Conservation (phyloP, 1,140 invertebrate species). For the Drosophila carrolli region DNA sequence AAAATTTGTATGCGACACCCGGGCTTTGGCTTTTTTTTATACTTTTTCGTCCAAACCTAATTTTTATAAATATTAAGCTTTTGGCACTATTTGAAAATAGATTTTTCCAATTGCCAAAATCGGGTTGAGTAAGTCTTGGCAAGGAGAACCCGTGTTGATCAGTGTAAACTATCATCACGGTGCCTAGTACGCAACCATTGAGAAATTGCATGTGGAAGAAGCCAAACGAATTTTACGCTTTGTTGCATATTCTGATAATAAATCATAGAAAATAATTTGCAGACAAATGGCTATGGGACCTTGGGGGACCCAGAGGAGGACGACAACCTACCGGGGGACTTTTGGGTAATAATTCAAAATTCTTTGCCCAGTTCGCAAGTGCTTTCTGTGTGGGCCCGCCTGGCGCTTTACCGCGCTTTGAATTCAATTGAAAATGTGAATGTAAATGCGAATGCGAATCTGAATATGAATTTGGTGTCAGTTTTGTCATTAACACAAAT, state of each 20-base stretch:
- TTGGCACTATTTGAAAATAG: no score
- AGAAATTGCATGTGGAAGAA: conserved; percentile 42
- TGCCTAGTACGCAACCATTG: conserved; percentile 28
- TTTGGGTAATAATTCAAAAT: conserved; percentile 70
- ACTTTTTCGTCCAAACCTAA: background rate
- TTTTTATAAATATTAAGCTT: no score
- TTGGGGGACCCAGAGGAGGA: conserved; percentile 40
- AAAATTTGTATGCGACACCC: no score
- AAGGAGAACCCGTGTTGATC: conserved; percentile 1
- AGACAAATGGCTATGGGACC: conserved; percentile 53
- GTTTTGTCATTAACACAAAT: conserved; percentile 77
- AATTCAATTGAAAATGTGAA: conserved; percentile 35
- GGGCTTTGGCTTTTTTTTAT: background rate
- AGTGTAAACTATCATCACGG: conserved; percentile 58
- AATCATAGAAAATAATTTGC: conserved; percentile 79
- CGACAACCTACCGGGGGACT: conserved; percentile 40
- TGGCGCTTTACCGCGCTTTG: conserved; percentile 32
- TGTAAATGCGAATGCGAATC: conserved; percentile 31
- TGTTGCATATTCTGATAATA: conserved; percentile 79
- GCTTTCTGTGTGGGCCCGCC: conserved; percentile 35
- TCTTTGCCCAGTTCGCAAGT: conserved; percentile 18
- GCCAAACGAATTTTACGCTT: conserved; percentile 79
- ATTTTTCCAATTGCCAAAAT: background rate
- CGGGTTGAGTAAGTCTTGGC: background rate
- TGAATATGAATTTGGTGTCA: conserved; percentile 63